Evolutionary conservation across 2,113 vertebrate genomes (phyloP), one percentile per base, ranked within the genome.

Genomic region (Notarius lentiginosus): DNA sequence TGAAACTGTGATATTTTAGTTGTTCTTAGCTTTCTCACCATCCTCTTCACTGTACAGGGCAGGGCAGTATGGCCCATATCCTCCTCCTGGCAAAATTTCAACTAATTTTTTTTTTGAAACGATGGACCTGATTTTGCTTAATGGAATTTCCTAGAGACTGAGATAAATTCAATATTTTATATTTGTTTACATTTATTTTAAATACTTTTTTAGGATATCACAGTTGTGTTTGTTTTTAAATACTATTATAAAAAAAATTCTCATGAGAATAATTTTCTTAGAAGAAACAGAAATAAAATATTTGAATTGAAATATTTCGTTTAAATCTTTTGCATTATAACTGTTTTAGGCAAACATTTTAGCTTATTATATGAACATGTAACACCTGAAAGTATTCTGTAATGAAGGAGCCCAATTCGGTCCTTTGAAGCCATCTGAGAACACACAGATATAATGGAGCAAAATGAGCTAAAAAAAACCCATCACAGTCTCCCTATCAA

Each of bases 311-410:
- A 49, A 41, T 41, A 41, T 41, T 41, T 41, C 1, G 6, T 22
- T 51, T 14, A 75, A 24, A 75, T 51, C 24, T 51, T 24, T 20
- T 49, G 20, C 10, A 22, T 6, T 22, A 47, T 34, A 72, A 47
- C 17, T 73, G 47, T 73, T 75, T 51, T 49, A 49, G 70, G 7
- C 18, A 18, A 72, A 73, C 17, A 51, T 6, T 51, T 51, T 2
- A 51, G 12, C 22, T 77, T 11, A 15, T 77, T 77, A 79, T 76
- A 47, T 47, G 18, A 76, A 49, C n/a, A 75, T 8, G 30, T 27
- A n/a, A 65, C 60, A 98, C 98, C 97, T 99, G 98, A 88, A 98
- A 97, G 87, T 98, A 99, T 89, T 99, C 97, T 2, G 97, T 96
- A 92, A 99, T 97, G 93, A 99, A 99, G 18, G 97, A 97, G 90